Evolutionary conservation across 1,140 invertebrate genomes (phyloP).

Genomic region (Watersipora subatra): DNA sequence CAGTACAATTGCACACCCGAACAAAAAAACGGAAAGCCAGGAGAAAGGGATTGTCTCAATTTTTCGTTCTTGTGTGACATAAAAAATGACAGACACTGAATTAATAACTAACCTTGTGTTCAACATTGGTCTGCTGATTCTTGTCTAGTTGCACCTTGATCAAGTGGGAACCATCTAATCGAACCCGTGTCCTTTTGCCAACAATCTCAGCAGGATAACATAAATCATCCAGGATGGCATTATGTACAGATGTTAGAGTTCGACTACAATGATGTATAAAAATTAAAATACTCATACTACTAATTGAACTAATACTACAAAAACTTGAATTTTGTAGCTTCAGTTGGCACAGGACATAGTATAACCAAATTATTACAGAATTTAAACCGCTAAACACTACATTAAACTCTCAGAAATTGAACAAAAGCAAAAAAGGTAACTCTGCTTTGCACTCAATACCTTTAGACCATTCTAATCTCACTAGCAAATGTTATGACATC

Average conservation of each 20-base stretch:
- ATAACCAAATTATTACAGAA: no score
- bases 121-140: constrained; percentile 94
- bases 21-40: no score
- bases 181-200: constrained; percentile 89
- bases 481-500: no score
- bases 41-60: no score
- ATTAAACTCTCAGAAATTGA: no score
- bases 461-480: no score
- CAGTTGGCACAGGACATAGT: background rate
- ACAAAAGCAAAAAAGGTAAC: no score
- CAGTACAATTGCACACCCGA: no score
- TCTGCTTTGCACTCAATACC: no score
- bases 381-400: no score
- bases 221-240: constrained; percentile 88
- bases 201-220: constrained; percentile 99
- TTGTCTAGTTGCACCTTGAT: constrained; percentile 99
- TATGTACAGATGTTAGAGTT: constrained; percentile 92
- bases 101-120: constrained; percentile 78
- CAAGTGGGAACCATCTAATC: constrained; percentile 83
- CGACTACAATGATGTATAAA: constrained; percentile 46
- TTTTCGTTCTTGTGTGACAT: no score
- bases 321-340: background rate
- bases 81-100: no score
- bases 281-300: background rate
- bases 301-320: background rate